Evolutionary conservation across 2,113 vertebrate genomes (phyloP).

Genomic region (Cercopithecus mona): DNA sequence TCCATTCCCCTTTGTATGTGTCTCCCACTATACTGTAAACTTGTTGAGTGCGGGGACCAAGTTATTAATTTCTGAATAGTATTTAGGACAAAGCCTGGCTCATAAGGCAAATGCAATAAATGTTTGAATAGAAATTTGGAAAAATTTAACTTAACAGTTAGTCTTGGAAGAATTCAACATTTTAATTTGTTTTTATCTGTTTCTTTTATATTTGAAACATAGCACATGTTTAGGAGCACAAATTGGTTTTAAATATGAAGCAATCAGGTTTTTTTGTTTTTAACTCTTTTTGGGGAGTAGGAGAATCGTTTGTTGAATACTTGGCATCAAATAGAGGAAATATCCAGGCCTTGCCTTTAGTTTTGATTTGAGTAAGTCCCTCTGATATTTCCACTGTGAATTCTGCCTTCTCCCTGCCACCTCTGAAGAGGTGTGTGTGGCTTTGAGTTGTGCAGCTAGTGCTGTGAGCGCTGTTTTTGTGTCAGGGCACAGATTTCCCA

Average conservation of each 20-base stretch:
- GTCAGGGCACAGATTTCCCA: neutral
- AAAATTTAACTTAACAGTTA: conserved; percentile 49
- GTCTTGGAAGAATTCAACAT: conserved; percentile 59
- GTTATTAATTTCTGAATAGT: conserved; percentile 1
- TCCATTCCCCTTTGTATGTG: neutral
- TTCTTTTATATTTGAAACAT: conserved; percentile 63
- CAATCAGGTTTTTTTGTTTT: neutral
- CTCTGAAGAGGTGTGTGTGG: neutral
- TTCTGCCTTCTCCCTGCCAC: neutral
- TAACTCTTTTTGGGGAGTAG: neutral
- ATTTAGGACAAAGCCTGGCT: neutral
- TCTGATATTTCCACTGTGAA: neutral
- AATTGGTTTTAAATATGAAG: conserved; percentile 43
- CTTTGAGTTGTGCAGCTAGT: neutral
- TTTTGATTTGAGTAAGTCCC: neutral
- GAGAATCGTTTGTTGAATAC: neutral
- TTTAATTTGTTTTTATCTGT: conserved; percentile 70
- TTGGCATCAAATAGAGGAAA: neutral
- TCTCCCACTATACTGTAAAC: neutral
- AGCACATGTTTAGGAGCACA: conserved; percentile 60
- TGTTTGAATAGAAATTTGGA: conserved; percentile 47
- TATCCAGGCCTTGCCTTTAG: neutral
- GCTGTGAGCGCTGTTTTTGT: neutral
- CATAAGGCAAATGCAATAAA: neutral
- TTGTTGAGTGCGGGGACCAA: neutral